Percentiles rank a stretch among this genome's conserved stretches.
Conservation (phyloP, 2,888 invertebrate genomes). For the Pristionchus mayeri region DNA sequence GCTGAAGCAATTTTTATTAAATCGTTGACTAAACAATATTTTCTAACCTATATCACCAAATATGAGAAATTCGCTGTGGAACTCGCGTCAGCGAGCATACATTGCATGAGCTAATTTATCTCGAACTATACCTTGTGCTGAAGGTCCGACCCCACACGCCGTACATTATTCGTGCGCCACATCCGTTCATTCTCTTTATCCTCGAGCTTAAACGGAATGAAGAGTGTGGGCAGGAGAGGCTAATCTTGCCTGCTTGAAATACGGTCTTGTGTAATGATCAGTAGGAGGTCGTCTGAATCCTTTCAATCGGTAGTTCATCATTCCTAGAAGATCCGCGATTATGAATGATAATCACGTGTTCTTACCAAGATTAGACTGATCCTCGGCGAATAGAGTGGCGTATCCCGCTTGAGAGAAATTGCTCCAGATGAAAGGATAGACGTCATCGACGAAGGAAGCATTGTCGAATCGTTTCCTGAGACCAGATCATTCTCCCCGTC, state of each 20-base stretch:
- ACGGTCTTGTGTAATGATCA: conserved; percentile 77
- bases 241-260: conserved; percentile 66
- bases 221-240: not conserved
- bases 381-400: conserved; percentile 77
- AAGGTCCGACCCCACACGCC: not conserved
- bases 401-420: conserved; percentile 76
- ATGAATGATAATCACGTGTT: no score
- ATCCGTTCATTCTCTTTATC: no score
- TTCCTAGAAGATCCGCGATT: conserved; percentile 64
- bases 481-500: no score
- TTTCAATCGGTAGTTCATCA: conserved; percentile 76
- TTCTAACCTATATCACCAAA: no score
- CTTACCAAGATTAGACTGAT: conserved; percentile 65
- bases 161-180: not conserved
- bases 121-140: conserved; percentile 46
- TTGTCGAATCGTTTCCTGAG: conserved; percentile 65
- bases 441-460: conserved; percentile 74
- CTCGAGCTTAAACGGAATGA: not conserved
- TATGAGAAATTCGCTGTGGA: no score
- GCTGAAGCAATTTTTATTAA: conserved; percentile 60
- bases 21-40: no score
- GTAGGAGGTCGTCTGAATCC: conserved; percentile 77
- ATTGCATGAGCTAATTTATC: no score
- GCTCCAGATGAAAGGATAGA: conserved; percentile 77
- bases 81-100: no score